Conservation (phyloP, 2,797 vertebrate genomes). For the Coregonus suidteri region DNA sequence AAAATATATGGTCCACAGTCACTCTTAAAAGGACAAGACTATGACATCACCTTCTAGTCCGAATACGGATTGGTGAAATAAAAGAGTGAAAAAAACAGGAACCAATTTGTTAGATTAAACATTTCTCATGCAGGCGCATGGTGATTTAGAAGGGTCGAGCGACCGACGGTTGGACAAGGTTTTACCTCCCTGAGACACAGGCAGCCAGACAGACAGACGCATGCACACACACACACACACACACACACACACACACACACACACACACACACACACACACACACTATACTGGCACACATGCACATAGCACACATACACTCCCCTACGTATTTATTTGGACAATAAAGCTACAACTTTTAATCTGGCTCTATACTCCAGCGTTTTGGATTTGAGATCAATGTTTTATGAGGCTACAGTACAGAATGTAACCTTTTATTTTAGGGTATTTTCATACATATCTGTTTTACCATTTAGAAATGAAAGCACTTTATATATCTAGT, state of each 20-base stretch:
- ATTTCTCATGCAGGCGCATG: slow-evolving; percentile 69
- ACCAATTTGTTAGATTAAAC: slow-evolving; percentile 83
- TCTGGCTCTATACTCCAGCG: too few relatives aligned
- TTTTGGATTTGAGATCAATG: too few relatives aligned
- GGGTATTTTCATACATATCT: too few relatives aligned
- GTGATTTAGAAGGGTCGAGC: slow-evolving; percentile 79
- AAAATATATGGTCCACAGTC: slow-evolving; percentile 68
- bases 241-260: not conserved
- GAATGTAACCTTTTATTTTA: too few relatives aligned
- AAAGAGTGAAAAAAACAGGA: slow-evolving; percentile 70
- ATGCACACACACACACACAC: not conserved
- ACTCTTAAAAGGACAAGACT: slow-evolving; percentile 75
- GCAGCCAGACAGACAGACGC: too few relatives aligned
- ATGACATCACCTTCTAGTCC: slow-evolving; percentile 77
- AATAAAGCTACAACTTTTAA: too few relatives aligned
- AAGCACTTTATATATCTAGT: too few relatives aligned
- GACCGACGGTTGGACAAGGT: slow-evolving; percentile 68
- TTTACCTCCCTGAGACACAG: slow-evolving; percentile 75
- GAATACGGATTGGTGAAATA: slow-evolving; percentile 65
- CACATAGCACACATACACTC: not conserved
- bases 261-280: not conserved
- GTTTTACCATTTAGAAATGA: too few relatives aligned
- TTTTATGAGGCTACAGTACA: too few relatives aligned
- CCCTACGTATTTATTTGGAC: too few relatives aligned
- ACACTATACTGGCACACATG: not conserved